These are phyloP conservation scores for Siniperca obscura DNA, from an alignment of 2,797 vertebrate species.

Conservation along the genomic window DNA sequence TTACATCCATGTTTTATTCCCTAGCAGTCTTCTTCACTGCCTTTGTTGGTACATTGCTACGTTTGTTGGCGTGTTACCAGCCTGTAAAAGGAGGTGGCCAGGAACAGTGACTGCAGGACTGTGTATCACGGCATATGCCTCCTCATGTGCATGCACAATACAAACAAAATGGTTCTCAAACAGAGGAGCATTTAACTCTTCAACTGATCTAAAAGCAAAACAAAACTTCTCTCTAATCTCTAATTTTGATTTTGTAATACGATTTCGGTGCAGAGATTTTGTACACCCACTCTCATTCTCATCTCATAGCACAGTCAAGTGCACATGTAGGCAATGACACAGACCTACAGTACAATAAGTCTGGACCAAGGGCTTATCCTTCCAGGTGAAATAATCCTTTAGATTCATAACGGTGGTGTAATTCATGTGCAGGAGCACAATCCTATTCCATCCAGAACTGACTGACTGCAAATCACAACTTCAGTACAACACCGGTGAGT, in stretches of 20 bases:
- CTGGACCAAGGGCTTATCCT: constrained; percentile 20
- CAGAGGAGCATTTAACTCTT: background rate
- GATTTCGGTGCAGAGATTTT: background rate
- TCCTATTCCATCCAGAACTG: constrained; percentile 25
- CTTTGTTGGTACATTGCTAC: background rate
- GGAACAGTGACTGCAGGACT: background rate
- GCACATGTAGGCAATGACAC: constrained; percentile 22
- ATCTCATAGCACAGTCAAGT: background rate
- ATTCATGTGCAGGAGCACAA: constrained; percentile 25
- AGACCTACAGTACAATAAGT: constrained; percentile 20
- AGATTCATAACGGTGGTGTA: constrained; percentile 13
- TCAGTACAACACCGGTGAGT: constrained; percentile 28
- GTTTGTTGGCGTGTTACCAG: background rate
- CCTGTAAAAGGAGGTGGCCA: background rate
- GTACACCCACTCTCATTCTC: background rate
- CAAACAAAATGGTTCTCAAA: background rate
- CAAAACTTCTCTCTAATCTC: background rate
- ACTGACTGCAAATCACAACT: constrained; percentile 38
- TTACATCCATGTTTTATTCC: background rate
- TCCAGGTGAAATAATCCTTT: constrained; percentile 39
- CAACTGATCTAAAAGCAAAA: background rate
- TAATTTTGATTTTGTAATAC: background rate
- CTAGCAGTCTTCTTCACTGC: background rate
- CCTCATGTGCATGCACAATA: background rate
- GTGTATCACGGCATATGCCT: background rate